phyloP scores from a whole-genome alignment of 2,113 vertebrate genomes.

The Sylvilagus bachmani region DNA sequence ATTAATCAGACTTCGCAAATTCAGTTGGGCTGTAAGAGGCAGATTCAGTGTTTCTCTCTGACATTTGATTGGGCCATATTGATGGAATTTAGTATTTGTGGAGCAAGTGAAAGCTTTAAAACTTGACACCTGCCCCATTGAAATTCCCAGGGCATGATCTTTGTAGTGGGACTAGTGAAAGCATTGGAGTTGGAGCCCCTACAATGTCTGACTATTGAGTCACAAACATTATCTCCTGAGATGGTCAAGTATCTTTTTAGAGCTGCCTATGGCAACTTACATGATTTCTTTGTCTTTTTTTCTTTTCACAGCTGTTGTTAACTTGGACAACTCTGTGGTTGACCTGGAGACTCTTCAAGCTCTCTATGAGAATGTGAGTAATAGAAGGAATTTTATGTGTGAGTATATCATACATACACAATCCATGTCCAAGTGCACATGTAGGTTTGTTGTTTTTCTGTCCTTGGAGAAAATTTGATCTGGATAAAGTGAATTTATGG shows the following conservation, averaged over 20 bases:
- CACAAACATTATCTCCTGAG: constrained; percentile 66
- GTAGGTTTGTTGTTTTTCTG: neutral
- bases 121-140: constrained; percentile 72
- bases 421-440: neutral
- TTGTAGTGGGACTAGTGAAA: constrained; percentile 10
- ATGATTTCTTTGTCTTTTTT: constrained; percentile 65
- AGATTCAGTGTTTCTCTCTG: constrained; percentile 80
- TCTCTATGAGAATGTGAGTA: constrained; percentile 98
- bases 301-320: constrained; percentile 93
- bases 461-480: neutral
- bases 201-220: constrained; percentile 56
- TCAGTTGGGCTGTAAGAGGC: constrained; percentile 76
- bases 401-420: constrained; percentile 7
- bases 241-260: constrained; percentile 71
- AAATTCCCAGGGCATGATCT: constrained; percentile 44
- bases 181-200: constrained; percentile 70
- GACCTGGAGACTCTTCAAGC: constrained; percentile 98
- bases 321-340: constrained; percentile 98
- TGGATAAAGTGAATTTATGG: neutral
- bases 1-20: constrained; percentile 83
- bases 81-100: constrained; percentile 66
- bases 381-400: constrained; percentile 71
- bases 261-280: constrained; percentile 74
- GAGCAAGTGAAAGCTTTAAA: constrained; percentile 71
- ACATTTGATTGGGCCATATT: constrained; percentile 75